Evolutionary conservation across 2,797 vertebrate genomes (phyloP).

Genomic region (Cyclura pinguis): DNA sequence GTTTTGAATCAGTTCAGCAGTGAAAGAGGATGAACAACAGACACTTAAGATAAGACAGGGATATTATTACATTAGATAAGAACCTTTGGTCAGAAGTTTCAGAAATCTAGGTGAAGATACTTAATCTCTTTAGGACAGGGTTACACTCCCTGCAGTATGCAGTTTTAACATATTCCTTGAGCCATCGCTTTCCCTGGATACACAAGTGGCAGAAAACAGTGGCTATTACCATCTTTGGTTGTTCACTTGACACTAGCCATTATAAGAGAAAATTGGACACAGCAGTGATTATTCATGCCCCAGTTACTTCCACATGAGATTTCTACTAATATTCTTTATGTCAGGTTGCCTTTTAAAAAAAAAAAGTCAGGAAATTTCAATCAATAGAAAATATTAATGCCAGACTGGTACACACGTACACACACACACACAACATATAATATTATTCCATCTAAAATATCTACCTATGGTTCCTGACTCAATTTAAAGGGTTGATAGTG

Average conservation of each 20-base stretch:
- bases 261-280: not conserved
- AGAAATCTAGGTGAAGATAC: not conserved
- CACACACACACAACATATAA: no score
- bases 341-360: not conserved
- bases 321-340: not conserved
- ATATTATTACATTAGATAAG: not conserved
- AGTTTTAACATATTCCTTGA: not conserved
- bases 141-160: not conserved
- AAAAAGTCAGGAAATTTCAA: not conserved
- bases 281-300: not conserved
- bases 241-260: not conserved
- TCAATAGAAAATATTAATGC: not conserved
- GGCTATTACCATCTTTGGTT: not conserved
- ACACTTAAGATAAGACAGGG: not conserved
- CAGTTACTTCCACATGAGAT: not conserved
- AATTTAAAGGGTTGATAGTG: not conserved
- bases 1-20: not conserved
- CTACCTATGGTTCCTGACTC: not conserved
- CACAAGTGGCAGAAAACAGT: not conserved
- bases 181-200: not conserved
- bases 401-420: not conserved
- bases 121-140: not conserved
- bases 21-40: not conserved
- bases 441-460: not conserved
- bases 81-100: not conserved